Base-by-base conservation (phyloP, 1,140 invertebrate genomes). In the Sitobion miscanthi region DNA sequence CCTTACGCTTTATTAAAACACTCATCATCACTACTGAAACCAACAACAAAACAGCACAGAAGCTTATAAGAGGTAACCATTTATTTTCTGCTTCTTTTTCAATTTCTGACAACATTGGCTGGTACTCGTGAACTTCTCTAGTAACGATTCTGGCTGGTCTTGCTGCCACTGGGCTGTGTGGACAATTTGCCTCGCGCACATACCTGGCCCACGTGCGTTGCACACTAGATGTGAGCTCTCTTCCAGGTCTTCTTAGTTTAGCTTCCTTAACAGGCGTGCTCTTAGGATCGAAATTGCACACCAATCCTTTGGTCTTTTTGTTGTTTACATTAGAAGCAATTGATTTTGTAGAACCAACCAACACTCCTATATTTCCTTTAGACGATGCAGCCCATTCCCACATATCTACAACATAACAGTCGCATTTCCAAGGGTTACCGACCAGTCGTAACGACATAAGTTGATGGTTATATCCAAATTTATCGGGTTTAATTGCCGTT, bases 371-470 rank as follows among this genome's bases (percentile, higher is more conserved):
- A 94, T 97, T 96, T 21, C 96, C 96, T 94, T 97, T 97, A 5
- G 96, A 96, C 94, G 96, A 96, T 42, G 96, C 95, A 0, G 97
- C 97, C 97, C 97, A 97, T 94, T 97, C 96, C 97, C 97, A 97
- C 95, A 97, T 96, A 69, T 97, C 96, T 0, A 96, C 96, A 69
- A 97, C 96, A 52, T 96, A 96, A 94, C 97, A 97, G 94, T 97
- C 96, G 94, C 97, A 97, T 85, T 96, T 95, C 95, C 97, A 97
- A 1, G 97, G 97, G 95, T 97, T 97, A 0, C 96, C 96, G 9
- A 97, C 95, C 11, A 97, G 95, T 95, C 96, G 97, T 8, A 97
- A 90, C 1, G 96, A 96, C 23, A 96, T 94, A 4, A 97, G 94
- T 92, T 96, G 95, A 1, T 96, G 95, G 95, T 97, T 97, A 0